Evolutionary conservation across 2,113 vertebrate species (phyloP).

Genomic region (Scolopax mira): DNA sequence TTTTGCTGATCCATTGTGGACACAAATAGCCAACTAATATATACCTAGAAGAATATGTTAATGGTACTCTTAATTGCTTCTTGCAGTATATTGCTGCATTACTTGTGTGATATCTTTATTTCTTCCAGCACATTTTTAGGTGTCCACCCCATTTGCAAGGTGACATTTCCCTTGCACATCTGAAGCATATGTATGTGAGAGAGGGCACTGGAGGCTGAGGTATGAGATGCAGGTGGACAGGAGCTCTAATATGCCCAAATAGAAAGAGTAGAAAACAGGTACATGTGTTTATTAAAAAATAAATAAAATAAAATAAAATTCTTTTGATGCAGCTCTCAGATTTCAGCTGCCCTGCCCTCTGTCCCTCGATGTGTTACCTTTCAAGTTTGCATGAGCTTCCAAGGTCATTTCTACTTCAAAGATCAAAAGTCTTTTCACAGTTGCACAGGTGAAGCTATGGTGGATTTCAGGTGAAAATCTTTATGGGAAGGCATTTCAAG

Average conservation of each 20-base stretch:
- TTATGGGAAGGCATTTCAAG: not conserved
- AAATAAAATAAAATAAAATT: not conserved
- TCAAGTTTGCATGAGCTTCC: not conserved
- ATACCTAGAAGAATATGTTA: not conserved
- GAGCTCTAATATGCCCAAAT: not conserved
- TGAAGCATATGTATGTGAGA: not conserved
- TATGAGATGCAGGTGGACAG: not conserved
- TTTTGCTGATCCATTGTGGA: not conserved
- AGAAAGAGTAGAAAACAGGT: not conserved
- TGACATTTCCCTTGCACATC: not conserved
- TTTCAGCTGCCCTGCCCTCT: not conserved
- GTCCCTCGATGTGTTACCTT: not conserved
- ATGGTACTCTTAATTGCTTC: not conserved
- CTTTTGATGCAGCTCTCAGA: not conserved
- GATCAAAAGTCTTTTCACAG: not conserved
- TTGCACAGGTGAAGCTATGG: not conserved
- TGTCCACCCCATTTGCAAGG: not conserved
- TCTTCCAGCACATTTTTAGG: not conserved
- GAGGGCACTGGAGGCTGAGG: not conserved
- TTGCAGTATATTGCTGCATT: not conserved
- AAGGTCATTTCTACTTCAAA: not conserved
- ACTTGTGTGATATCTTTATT: not conserved
- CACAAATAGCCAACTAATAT: not conserved
- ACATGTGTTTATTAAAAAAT: not conserved
- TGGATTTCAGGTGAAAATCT: not conserved